Evolutionary conservation across 1,140 invertebrate genomes (phyloP).

Genomic region (Musca vetustissima): DNA sequence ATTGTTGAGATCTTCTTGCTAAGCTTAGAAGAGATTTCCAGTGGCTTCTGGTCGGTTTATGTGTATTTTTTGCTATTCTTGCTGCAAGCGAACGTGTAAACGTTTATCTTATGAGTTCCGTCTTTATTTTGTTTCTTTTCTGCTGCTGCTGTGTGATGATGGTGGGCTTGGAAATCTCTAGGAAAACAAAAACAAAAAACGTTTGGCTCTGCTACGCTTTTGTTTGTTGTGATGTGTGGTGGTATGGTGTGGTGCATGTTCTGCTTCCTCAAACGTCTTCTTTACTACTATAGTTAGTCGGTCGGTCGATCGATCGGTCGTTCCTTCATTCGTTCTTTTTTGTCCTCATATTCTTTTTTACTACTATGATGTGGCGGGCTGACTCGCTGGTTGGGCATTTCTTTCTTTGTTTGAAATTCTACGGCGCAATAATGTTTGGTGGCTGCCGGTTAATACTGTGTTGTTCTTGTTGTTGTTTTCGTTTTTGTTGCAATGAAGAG

Average conservation of each 20-base stretch:
- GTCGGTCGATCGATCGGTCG: not conserved
- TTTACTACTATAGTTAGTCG: not conserved
- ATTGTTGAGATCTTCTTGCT: too few relatives aligned
- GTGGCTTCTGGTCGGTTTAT: not conserved
- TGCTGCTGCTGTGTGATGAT: not conserved
- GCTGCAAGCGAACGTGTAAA: conserved; percentile 14
- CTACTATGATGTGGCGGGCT: not conserved
- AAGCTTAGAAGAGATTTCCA: too few relatives aligned
- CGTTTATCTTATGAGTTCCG: conserved; percentile 11
- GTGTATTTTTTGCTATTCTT: not conserved
- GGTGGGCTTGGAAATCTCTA: not conserved
- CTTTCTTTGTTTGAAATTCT: conserved; percentile 12
- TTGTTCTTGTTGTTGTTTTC: not conserved
- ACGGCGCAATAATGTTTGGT: conserved; percentile 10
- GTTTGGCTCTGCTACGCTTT: too few relatives aligned
- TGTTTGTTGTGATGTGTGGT: not conserved
- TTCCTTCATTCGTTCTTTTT: not conserved
- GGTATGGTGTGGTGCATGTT: not conserved
- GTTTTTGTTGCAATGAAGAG: not conserved
- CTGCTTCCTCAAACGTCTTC: not conserved
- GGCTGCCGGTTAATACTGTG: too few relatives aligned
- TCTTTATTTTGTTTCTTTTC: not conserved
- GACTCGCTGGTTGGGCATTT: too few relatives aligned
- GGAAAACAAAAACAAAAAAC: too few relatives aligned
- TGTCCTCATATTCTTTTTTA: not conserved